These are phyloP conservation scores for Oscheius sp. DNA, from an alignment of 2,888 invertebrate species.

Conservation along the genomic window DNA sequence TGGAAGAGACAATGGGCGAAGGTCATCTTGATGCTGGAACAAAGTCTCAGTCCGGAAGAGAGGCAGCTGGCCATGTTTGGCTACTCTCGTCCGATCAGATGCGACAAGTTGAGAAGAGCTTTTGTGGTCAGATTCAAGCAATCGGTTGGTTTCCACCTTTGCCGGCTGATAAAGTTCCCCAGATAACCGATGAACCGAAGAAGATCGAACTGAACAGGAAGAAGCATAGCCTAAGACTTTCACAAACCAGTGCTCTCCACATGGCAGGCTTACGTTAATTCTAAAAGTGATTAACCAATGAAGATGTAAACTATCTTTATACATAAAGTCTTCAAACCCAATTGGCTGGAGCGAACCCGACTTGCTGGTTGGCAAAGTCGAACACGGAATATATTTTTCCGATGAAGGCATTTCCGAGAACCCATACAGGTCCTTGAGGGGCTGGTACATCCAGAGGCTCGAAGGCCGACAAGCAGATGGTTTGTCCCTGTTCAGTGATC, in stretches of 20 bases:
- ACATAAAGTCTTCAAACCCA: not conserved
- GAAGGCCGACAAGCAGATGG: slow-evolving; percentile 89
- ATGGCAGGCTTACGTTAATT: slow-evolving; percentile 35
- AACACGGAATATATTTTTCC: slow-evolving; percentile 95
- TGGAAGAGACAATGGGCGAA: slow-evolving; percentile 85
- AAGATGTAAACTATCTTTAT: no score
- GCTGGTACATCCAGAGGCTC: slow-evolving; percentile 95
- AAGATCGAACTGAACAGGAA: slow-evolving; percentile 38
- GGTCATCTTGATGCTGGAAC: slow-evolving; percentile 93
- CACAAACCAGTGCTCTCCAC: slow-evolving; percentile 36
- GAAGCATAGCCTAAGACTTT: slow-evolving; percentile 40
- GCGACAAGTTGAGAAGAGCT: slow-evolving; percentile 56
- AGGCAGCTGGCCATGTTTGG: slow-evolving; percentile 85
- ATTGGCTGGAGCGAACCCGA: slow-evolving; percentile 84
- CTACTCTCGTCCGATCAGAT: slow-evolving; percentile 59
- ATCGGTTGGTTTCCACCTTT: slow-evolving; percentile 34
- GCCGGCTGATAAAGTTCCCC: not conserved
- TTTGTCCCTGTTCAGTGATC: slow-evolving; percentile 75
- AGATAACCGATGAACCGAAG: slow-evolving; percentile 38
- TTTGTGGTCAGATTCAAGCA: slow-evolving; percentile 61
- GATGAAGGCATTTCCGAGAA: slow-evolving; percentile 93
- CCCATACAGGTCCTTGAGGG: slow-evolving; percentile 86
- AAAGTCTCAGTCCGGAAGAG: slow-evolving; percentile 90
- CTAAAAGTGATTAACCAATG: not conserved
- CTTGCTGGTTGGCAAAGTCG: slow-evolving; percentile 86